Percentiles rank a stretch among this genome's conserved stretches.
These are phyloP conservation scores for Petroica traversi DNA, from an alignment of 2,113 vertebrate genomes.

Conservation along the genomic window DNA sequence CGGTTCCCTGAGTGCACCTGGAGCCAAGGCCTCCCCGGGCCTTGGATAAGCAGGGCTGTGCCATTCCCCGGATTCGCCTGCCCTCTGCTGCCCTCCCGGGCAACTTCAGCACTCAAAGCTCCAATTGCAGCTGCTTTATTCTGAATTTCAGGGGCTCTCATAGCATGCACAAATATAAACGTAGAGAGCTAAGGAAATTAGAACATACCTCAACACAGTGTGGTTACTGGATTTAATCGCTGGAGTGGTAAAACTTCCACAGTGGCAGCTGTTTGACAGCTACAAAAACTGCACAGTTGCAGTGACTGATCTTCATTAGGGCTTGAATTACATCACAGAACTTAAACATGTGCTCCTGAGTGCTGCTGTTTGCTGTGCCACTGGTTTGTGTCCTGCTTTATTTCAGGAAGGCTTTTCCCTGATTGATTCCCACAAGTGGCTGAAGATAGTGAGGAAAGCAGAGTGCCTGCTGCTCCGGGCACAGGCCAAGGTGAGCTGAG, in stretches of 20 bases:
- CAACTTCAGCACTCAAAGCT: background rate
- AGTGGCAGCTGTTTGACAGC: background rate
- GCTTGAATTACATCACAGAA: background rate
- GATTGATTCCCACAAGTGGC: conserved; percentile 74
- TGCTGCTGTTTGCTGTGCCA: background rate
- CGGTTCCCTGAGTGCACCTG: background rate
- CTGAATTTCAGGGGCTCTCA: background rate
- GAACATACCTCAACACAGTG: background rate
- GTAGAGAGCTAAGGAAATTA: background rate
- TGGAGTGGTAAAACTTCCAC: background rate
- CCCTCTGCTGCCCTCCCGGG: conserved; percentile 56
- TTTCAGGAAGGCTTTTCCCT: conserved; percentile 89
- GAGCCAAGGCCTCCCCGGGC: background rate
- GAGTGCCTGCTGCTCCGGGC: conserved; percentile 86
- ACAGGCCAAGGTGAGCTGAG: conserved; percentile 74
- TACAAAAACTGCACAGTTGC: accelerated
- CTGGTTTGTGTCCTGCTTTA: conserved; percentile 14
- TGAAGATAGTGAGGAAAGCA: conserved; percentile 82
- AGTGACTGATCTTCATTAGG: background rate
- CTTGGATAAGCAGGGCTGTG: background rate
- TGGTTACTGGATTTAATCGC: background rate
- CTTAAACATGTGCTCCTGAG: background rate
- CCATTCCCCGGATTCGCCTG: conserved; percentile 13
- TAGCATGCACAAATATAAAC: background rate
- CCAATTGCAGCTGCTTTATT: background rate